Base-by-base conservation (phyloP, 2,113 vertebrate species). In the Todiramphus saurophagus region DNA sequence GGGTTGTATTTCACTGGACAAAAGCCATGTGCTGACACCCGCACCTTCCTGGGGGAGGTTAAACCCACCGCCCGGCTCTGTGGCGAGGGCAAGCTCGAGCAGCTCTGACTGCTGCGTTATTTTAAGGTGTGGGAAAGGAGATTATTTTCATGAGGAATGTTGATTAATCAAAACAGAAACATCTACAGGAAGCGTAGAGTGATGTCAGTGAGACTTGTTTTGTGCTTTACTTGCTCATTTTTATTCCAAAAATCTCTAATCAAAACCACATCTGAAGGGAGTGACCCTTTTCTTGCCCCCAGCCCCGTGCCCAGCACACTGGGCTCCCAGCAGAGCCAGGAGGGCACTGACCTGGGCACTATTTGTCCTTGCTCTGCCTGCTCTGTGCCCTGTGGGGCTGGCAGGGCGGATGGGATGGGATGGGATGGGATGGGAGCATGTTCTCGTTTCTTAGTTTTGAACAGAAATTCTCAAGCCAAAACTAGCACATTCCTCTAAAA, bases 201-300 rank as follows among this genome's bases (percentile, higher is more conserved):
- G 17, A 80, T 69, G 35, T 39, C 10, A 48, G 15, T 33, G 35
- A 50, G 37, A 4, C 51, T n/a, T n/a, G 81, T 18, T 81, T 80
- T 93, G 67, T 66, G 82, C 92, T 91, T 82, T 21, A 58, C 85
- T 93, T 53, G 79, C 8, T 62, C 67, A 39, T 87, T 95, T 93
- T 93, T 75, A 62, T 66, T 85, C 78, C 63, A 86, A 76, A 82
- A 87, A 18, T 46, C 83, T 67, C 67, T 95, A 92, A 93, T 95
- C 92, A 86, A 96, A 96, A 85, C 90, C 92, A 92, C 75, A 83
- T 68, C 94, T 83, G 85, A 58, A 41, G 63, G 63, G 39, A 92
- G 55, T 35, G 72, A 55, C 70, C 67, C 70, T 37, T 56, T 9
- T 4, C 70, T 56, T 87, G 53, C 62, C 63, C 69, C 21, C 35